A percentile compares a stretch with the other conserved stretches of the same genome.
Evolutionary conservation across 2,888 invertebrate species (phyloP).

Genomic region (Melinaea marsaeus): DNA sequence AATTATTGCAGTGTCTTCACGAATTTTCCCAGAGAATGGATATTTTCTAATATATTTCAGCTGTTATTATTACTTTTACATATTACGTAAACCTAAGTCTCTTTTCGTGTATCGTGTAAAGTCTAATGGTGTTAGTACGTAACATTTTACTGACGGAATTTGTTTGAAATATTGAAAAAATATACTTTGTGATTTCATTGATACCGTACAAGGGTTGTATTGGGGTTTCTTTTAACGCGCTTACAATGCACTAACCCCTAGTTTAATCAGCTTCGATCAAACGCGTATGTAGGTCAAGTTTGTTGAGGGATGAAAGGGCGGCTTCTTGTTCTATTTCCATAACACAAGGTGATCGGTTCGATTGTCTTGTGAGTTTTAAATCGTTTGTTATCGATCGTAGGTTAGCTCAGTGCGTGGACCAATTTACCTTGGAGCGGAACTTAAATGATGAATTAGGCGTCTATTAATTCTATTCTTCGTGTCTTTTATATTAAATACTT

Average conservation of each 20-base stretch:
- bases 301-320: slow-evolving; percentile 29
- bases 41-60: too few relatives aligned
- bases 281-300: slow-evolving; percentile 38
- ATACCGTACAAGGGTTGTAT: slow-evolving; percentile 20
- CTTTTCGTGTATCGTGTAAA: too few relatives aligned
- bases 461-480: too few relatives aligned
- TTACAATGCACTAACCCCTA: slow-evolving; percentile 30
- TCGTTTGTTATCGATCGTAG: slow-evolving; percentile 8
- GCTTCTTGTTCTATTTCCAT: slow-evolving; percentile 26
- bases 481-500: too few relatives aligned
- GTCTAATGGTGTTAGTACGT: too few relatives aligned
- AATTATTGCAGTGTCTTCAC: too few relatives aligned
- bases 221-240: slow-evolving; percentile 25
- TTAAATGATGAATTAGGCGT: too few relatives aligned
- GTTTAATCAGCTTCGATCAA: slow-evolving; percentile 39
- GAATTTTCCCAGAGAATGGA: too few relatives aligned
- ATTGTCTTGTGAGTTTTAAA: slow-evolving; percentile 11
- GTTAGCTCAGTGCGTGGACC: not conserved
- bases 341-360: slow-evolving; percentile 18
- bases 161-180: too few relatives aligned
- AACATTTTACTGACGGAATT: too few relatives aligned
- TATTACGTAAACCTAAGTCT: too few relatives aligned
- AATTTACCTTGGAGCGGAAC: not conserved
- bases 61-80: too few relatives aligned
- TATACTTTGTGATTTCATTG: slow-evolving; percentile 23